Percentiles rank a stretch among this genome's conserved stretches.
phyloP scores from a whole-genome alignment of 2,888 invertebrate genomes.

The Drosophila koepferae region DNA sequence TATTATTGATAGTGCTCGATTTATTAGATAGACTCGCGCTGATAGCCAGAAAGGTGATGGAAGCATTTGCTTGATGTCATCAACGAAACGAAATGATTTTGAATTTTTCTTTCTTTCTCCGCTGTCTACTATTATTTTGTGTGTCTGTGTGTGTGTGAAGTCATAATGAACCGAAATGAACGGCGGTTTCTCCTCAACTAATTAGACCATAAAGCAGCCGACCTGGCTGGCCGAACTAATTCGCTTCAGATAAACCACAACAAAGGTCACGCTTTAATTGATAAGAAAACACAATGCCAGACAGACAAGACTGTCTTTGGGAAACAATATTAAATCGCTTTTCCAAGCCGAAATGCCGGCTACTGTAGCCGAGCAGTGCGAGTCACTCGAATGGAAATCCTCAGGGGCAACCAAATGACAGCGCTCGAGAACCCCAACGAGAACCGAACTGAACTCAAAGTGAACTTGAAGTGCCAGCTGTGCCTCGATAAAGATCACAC shows the following conservation, averaged over 20 bases:
- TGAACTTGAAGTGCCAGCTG: slow-evolving; percentile 68
- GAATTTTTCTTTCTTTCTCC: slow-evolving; percentile 34
- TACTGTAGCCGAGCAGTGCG: slow-evolving; percentile 42
- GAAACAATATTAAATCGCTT: slow-evolving; percentile 23
- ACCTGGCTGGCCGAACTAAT: slow-evolving; percentile 69
- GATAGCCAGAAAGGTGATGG: slow-evolving; percentile 30
- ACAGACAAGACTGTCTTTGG: slow-evolving; percentile 17
- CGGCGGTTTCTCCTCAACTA: slow-evolving; percentile 71
- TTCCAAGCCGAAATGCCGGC: slow-evolving; percentile 38
- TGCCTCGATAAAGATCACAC: slow-evolving; percentile 73
- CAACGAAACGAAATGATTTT: slow-evolving; percentile 46
- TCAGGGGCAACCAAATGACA: slow-evolving; percentile 57
- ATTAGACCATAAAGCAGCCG: slow-evolving; percentile 77
- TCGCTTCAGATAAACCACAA: slow-evolving; percentile 76
- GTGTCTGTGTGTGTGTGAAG: slow-evolving; percentile 12
- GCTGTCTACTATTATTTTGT: slow-evolving; percentile 11
- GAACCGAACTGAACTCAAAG: slow-evolving; percentile 35
- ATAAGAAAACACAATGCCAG: slow-evolving; percentile 60
- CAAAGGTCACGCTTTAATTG: slow-evolving; percentile 81
- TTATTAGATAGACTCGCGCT: slow-evolving; percentile 46
- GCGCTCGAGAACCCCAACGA: slow-evolving; percentile 26
- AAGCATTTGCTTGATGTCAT: slow-evolving; percentile 64
- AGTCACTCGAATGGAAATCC: slow-evolving; percentile 66
- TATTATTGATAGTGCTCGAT: slow-evolving; percentile 51
- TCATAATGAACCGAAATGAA: slow-evolving; percentile 48